Base-by-base conservation (phyloP, 1,140 invertebrate genomes). In the Listronotus oregonensis region DNA sequence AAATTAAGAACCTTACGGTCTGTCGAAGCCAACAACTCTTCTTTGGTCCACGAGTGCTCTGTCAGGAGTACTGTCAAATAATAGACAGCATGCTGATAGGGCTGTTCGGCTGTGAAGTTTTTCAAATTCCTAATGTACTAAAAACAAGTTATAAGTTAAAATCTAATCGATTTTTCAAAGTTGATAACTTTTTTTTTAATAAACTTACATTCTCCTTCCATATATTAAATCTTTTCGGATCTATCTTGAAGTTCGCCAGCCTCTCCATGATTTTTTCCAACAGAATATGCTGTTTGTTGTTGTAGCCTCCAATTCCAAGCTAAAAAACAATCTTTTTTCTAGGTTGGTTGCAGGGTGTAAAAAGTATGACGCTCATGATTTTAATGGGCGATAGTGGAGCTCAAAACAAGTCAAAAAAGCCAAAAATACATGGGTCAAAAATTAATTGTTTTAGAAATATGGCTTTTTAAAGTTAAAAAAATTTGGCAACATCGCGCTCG, bases 31-130 rank as follows among this genome's bases (percentile, higher is more conserved):
- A 97, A 77, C 1, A 98, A 81, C 77, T 98, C 94, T 18, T 90
- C 85, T 73, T 96, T 93, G 0, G 88, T 90, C 95, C 95, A 99
- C 9, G 87, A 85, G 70, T 90, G 82, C 78, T 98, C 94, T 0
- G 89, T 86, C 61, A 98, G 82, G 34, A 97, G 82, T 11, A 94
- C 80, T 10, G 89, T 87, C 49, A 94, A 85, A 79, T 96, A 94
- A 82, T 97, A 97, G 8, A 93, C 85, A n/a, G 93, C 91, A 79
- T 97, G 95, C 75, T 94, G 87, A 78, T 96, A 94, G 0, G 97
- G 96, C 77, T 97, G 95, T 73, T 96, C 94, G 0, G 93, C 89
- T 60, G 89, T 85, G 73, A 92, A 92, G 79, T 94, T 94, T 78
- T 87, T 90, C 43, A 98, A 81, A 6, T 83, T 82, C 69, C 96